phyloP scores from a whole-genome alignment of 2,797 vertebrate genomes.

The Lepilemur septentrionalis region DNA sequence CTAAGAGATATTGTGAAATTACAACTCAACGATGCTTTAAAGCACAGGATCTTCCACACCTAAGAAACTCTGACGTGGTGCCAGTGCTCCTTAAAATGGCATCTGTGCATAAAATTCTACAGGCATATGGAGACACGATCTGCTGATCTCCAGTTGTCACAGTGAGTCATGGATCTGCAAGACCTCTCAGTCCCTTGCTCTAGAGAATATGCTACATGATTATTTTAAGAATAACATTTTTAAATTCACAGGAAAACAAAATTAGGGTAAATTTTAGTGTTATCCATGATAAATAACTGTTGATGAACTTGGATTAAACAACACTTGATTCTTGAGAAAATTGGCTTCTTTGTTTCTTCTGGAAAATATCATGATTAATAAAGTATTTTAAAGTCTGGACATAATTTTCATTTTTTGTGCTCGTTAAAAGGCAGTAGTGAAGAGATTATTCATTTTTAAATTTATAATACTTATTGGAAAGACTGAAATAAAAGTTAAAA shows the following conservation, averaged over 20 bases:
- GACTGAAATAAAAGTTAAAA: slow-evolving; percentile 34
- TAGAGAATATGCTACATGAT: neutral
- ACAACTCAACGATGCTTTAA: neutral
- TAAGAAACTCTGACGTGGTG: neutral
- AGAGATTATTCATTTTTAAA: neutral
- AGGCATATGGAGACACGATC: neutral
- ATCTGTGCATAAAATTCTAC: neutral
- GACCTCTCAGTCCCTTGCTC: neutral
- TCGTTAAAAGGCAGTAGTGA: neutral
- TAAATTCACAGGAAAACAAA: slow-evolving; percentile 20
- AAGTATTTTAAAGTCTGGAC: neutral
- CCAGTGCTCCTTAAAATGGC: neutral
- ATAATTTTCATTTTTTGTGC: neutral
- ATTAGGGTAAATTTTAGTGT: slow-evolving; percentile 10
- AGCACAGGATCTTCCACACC: neutral
- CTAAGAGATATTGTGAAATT: slow-evolving; percentile 47
- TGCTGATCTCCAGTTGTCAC: neutral
- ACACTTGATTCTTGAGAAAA: neutral
- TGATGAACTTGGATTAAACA: neutral
- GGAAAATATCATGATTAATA: slow-evolving; percentile 24
- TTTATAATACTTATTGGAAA: neutral
- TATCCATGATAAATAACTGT: neutral
- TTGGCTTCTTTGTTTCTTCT: neutral
- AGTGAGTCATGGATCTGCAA: neutral
- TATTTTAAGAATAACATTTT: neutral